Evolutionary conservation across 2,797 vertebrate species (phyloP), one percentile per base, ranked within the genome.

Genomic region (Garrulus glandarius): DNA sequence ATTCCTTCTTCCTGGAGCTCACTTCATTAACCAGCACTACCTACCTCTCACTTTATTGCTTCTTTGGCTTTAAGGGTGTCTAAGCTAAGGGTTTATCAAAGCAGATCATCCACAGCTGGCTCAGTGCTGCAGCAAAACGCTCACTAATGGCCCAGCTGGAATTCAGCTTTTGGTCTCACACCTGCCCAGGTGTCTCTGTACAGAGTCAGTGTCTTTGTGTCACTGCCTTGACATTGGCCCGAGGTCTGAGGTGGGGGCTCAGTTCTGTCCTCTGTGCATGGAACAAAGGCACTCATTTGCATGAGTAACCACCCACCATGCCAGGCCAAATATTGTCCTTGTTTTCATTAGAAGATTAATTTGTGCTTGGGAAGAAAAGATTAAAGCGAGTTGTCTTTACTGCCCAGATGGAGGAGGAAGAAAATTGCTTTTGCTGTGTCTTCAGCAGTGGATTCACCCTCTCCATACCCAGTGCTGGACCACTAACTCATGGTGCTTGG

Each of bases 311-410:
- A 90, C 61, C 53, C 76, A 86, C 69, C 21, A 2, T 36, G 89
- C 79, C 82, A 85, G 87, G 87, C 76, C 85, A 92, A 94, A 94
- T 61, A 88, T 46, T 94, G 75, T 32, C 84, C 71, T 30, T 84
- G 87, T 88, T 95, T 81, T 71, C 87, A 71, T 71, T 70, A 78
- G 43, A 60, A 91, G 76, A 95, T 90, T 91, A 81, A 86, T 95
- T 75, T 71, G 82, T 44, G 69, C 82, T 94, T 61, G 89, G 87
- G 53, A 90, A 87, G 57, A 60, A 86, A 80, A 88, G 69, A 92
- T 88, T 80, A 83, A 92, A 83, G n/a, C 7, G 8, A 75, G 79
- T 71, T 87, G 89, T 30, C 53, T 91, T 83, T 47, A 20, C 49
- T 37, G 49, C 49, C 36, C 71, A 91, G 75, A 64, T 23, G 41